phyloP scores from a whole-genome alignment of 2,888 invertebrate genomes.

The Andrena minutula region DNA sequence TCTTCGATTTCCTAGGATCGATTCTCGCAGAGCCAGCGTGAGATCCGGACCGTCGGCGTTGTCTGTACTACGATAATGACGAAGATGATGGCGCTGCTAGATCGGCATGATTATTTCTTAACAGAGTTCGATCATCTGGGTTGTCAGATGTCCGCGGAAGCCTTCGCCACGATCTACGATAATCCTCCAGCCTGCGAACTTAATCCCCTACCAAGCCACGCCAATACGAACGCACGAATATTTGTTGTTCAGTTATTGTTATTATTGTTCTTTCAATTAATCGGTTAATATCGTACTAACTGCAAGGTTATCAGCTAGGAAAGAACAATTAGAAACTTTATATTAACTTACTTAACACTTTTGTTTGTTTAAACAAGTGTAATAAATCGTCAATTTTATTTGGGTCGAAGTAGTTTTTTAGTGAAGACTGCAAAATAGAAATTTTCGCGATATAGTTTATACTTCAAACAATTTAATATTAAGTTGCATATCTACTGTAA shows the following conservation, averaged over 20 bases:
- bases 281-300: too few relatives aligned
- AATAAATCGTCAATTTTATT: too few relatives aligned
- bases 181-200: slow-evolving; percentile 12
- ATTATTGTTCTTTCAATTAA: too few relatives aligned
- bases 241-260: neutral
- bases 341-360: too few relatives aligned
- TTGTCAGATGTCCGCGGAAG: slow-evolving; percentile 10
- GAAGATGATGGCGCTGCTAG: slow-evolving; percentile 22
- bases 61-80: slow-evolving; percentile 43
- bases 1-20: slow-evolving; percentile 63
- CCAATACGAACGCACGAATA: neutral
- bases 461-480: too few relatives aligned
- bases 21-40: slow-evolving; percentile 73
- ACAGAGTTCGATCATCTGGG: slow-evolving; percentile 15
- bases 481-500: too few relatives aligned
- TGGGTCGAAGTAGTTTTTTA: too few relatives aligned
- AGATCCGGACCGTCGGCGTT: slow-evolving; percentile 66
- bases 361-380: too few relatives aligned
- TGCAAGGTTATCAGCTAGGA: too few relatives aligned
- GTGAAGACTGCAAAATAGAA: too few relatives aligned
- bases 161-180: slow-evolving; percentile 11
- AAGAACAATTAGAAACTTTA: too few relatives aligned
- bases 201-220: slow-evolving; percentile 35
- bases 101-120: slow-evolving; percentile 39
- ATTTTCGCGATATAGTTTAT: too few relatives aligned